phyloP scores from a whole-genome alignment of 1,140 invertebrate genomes.

The Rhizoglyphus robini region DNA sequence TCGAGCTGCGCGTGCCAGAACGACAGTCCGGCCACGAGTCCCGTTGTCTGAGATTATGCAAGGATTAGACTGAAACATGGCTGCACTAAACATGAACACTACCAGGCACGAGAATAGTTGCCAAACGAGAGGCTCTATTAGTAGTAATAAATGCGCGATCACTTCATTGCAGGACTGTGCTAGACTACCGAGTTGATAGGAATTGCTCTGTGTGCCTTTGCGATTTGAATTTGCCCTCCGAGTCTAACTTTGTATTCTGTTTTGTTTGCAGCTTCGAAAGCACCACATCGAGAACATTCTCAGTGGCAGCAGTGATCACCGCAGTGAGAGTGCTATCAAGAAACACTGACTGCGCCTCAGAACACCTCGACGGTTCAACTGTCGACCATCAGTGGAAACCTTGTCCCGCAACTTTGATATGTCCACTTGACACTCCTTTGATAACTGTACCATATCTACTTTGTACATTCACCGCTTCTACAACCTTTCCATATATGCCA shows the following conservation, averaged over 20 bases:
- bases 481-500: no score
- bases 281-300: constrained; percentile 16
- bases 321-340: background rate
- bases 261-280: constrained; percentile 2
- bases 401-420: background rate
- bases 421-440: background rate
- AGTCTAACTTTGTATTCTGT: background rate
- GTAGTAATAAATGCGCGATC: no score
- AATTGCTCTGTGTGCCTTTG: background rate
- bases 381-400: background rate
- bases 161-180: no score
- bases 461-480: background rate
- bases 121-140: no score
- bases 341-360: background rate
- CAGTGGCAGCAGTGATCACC: constrained; percentile 1
- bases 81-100: no score
- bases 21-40: background rate
- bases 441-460: background rate
- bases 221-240: background rate
- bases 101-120: no score
- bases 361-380: background rate
- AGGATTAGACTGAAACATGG: no score
- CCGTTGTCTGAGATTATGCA: no score
- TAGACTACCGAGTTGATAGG: no score
- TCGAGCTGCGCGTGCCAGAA: background rate